Base-by-base conservation (phyloP, 2,113 vertebrate genomes). In the Tricholaema leucomelas region DNA sequence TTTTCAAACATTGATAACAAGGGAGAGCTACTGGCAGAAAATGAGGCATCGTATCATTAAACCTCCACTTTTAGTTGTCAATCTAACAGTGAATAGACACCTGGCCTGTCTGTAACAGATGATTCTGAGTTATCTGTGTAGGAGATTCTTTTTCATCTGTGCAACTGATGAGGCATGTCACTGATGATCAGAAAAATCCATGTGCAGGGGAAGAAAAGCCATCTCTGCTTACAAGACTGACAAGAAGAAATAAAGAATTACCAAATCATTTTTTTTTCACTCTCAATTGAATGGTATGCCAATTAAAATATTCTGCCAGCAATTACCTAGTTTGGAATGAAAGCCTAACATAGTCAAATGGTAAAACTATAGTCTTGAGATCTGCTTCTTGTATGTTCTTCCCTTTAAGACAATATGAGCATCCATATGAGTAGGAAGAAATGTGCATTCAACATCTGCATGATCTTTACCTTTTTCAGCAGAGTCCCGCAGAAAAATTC, bases 381-480 rank as follows among this genome's bases (percentile, higher is more conserved):
- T 58, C 50, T 23, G 12, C 30, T 74, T 85, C 10, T 70, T 71
- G 13, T 3, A 3, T 63, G 3, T 76, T 90, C 50, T 81, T 88
- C 23, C 14, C 4, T 76, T 73, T 85, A 50, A 56, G 35, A 28
- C 60, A 65, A n/a, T 17, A 19, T 61, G 25, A 79, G 14, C 4
- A 17, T 33, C 33, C 4, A 1, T 33, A 20, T 6, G 14, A 86
- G 28, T 21, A 61, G 25, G 6, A 85, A 25, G 46, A 94, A 80
- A 24, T 0, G 1, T 56, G 12, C 23, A 19, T 60, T 86, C 40
- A 75, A 0, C 1, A 2, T 61, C 56, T 89, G 28, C 61, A 71
- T 71, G 25, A 52, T 38, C 58, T 60, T 70, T 17, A 44, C 27
- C 38, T 61, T 79, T 78, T 56, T 61, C 58, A 56, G 61, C 25